phyloP scores from a whole-genome alignment of 2,888 invertebrate species.

The Epinotia bilunana region DNA sequence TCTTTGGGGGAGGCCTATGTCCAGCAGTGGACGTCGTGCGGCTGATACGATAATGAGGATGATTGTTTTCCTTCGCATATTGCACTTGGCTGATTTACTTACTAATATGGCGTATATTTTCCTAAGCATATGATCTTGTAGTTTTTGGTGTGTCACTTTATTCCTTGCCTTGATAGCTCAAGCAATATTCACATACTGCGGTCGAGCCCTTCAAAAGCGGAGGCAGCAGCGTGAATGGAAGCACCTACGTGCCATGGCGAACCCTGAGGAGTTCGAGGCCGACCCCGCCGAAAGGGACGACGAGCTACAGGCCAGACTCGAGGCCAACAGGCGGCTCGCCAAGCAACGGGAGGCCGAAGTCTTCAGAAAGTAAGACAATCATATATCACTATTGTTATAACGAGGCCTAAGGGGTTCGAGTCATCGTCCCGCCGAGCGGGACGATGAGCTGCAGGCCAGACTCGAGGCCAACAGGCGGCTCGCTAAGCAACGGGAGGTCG shows the following conservation, averaged over 20 bases:
- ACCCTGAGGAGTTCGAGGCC: conserved; percentile 17
- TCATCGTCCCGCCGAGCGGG: background rate
- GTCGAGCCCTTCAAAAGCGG: conserved; percentile 14
- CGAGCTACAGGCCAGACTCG: conserved; percentile 19
- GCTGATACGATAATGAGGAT: too few relatives aligned
- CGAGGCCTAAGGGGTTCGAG: background rate
- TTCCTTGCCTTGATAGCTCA: background rate
- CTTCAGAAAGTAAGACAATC: conserved; percentile 5
- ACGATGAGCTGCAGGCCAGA: background rate
- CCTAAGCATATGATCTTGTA: too few relatives aligned
- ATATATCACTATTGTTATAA: background rate
- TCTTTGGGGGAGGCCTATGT: too few relatives aligned
- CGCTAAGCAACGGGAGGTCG: conserved; percentile 8
- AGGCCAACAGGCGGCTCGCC: conserved; percentile 17
- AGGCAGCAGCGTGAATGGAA: conserved; percentile 24
- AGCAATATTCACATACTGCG: conserved; percentile 21
- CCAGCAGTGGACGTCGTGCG: too few relatives aligned
- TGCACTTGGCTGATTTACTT: too few relatives aligned
- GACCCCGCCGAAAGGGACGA: conserved; percentile 15
- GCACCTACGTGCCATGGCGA: background rate
- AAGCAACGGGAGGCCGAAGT: conserved; percentile 13
- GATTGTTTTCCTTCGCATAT: too few relatives aligned
- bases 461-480: conserved; percentile 14
- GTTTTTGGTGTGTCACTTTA: background rate
- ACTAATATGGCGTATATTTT: too few relatives aligned